Percentiles rank a stretch among this genome's conserved stretches.
Conservation (phyloP, 2,888 invertebrate genomes). For the Drosophila melanocephala region DNA sequence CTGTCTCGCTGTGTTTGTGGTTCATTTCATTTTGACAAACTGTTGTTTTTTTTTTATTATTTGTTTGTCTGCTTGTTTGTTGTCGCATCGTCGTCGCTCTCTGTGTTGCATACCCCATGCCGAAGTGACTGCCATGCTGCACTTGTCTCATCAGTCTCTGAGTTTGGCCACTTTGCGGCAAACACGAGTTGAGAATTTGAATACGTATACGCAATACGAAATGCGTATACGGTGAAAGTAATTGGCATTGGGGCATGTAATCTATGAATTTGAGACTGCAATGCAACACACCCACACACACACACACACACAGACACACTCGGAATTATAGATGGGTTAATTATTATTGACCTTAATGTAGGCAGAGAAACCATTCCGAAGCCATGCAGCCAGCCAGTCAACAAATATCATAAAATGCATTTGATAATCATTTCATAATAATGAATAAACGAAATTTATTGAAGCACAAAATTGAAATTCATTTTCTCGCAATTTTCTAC, state of each 20-base stretch:
- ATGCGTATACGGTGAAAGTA: not conserved
- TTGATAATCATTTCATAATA: constrained; percentile 7
- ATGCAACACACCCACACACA: not conserved
- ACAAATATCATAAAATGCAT: constrained; percentile 3
- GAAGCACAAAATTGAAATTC: not conserved
- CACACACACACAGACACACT: not conserved
- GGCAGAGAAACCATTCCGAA: not conserved
- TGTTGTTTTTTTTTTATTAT: not conserved
- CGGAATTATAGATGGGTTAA: constrained; percentile 31
- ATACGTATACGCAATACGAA: not conserved
- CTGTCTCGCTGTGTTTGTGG: constrained; percentile 27
- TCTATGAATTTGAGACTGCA: constrained; percentile 28
- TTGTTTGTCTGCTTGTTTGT: constrained; percentile 40
- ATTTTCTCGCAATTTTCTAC: not conserved
- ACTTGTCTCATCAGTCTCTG: constrained; percentile 18
- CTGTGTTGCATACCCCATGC: constrained; percentile 2
- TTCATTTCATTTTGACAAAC: constrained; percentile 52
- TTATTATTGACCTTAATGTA: constrained; percentile 17
- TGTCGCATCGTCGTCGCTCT: constrained; percentile 7
- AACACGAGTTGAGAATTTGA: not conserved
- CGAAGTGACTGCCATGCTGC: constrained; percentile 24
- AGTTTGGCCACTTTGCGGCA: constrained; percentile 6
- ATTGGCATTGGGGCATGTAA: constrained; percentile 30
- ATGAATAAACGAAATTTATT: not conserved
- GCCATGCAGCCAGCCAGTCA: not conserved